Conservation (phyloP, 2,797 vertebrate species). For the Trachops cirrhosus region DNA sequence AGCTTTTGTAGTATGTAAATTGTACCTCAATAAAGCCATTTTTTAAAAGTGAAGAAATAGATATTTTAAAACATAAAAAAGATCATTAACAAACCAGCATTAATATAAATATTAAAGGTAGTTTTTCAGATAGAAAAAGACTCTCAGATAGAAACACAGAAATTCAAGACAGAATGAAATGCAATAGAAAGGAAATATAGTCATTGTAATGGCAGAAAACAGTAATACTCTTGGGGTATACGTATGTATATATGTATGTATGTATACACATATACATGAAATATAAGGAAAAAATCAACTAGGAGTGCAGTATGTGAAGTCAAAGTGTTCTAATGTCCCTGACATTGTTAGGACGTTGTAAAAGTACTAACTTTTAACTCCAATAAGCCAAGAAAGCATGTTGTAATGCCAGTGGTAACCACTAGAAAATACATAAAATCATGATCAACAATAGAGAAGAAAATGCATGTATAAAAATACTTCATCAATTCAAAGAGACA, state of each 20-base stretch:
- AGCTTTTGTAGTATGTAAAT: background rate
- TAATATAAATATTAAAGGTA: background rate
- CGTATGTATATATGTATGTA: no score
- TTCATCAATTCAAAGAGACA: background rate
- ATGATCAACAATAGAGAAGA: background rate
- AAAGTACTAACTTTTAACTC: background rate
- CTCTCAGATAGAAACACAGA: background rate
- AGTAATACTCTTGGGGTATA: background rate
- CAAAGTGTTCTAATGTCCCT: background rate
- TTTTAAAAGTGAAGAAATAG: background rate
- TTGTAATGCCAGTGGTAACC: background rate
- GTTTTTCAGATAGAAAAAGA: background rate
- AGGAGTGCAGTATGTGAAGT: background rate
- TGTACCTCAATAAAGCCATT: background rate
- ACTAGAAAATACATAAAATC: background rate
- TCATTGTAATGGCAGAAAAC: background rate
- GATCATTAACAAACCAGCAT: background rate
- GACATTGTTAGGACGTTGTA: background rate
- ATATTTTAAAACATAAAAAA: constrained; percentile 16
- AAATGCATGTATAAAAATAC: constrained; percentile 21
- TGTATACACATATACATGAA: background rate
- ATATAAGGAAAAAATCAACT: background rate
- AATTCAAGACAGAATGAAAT: constrained; percentile 13
- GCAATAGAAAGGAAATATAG: background rate
- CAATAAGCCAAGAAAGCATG: background rate